Percentiles rank a stretch among this genome's conserved stretches.
phyloP scores from a whole-genome alignment of 2,888 invertebrate genomes.

The Nomada fucata region DNA sequence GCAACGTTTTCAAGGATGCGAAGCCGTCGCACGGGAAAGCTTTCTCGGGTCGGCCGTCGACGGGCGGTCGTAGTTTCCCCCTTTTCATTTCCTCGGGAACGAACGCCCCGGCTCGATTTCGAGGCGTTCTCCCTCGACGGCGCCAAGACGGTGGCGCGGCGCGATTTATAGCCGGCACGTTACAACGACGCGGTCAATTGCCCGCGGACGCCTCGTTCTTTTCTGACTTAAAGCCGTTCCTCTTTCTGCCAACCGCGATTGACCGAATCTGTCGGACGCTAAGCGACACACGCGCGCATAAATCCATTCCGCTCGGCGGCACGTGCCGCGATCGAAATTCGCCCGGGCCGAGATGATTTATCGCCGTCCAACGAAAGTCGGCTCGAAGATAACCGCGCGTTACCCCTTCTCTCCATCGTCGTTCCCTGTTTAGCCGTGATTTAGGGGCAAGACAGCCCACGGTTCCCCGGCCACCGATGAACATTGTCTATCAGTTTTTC shows the following conservation, averaged over 20 bases:
- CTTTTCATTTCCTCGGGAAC: not conserved
- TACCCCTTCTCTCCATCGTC: conserved; percentile 12
- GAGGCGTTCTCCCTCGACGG: conserved; percentile 35
- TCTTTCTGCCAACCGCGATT: conserved; percentile 46
- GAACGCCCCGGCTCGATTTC: conserved; percentile 15
- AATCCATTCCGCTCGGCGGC: conserved; percentile 61
- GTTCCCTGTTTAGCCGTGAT: conserved; percentile 28
- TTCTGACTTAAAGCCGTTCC: conserved; percentile 62
- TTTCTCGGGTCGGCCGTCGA: conserved; percentile 5
- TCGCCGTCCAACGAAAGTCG: conserved; percentile 10
- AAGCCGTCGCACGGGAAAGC: not conserved
- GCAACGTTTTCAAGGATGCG: conserved; percentile 14
- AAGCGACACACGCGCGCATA: conserved; percentile 61
- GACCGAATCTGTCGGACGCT: conserved; percentile 60
- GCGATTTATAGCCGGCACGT: conserved; percentile 62
- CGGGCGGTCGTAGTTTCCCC: not conserved
- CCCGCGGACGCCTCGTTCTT: conserved; percentile 44
- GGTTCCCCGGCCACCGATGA: not conserved
- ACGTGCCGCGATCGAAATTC: conserved; percentile 69
- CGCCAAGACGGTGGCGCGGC: conserved; percentile 1
- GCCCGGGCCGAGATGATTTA: conserved; percentile 56
- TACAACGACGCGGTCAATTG: conserved; percentile 64
- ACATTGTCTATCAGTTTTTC: not conserved
- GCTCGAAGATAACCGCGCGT: conserved; percentile 27
- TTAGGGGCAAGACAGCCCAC: conserved; percentile 7